Evolutionary conservation across 1,140 invertebrate species (phyloP), one percentile per base, ranked within the genome.

Genomic region (Myzus persicae): DNA sequence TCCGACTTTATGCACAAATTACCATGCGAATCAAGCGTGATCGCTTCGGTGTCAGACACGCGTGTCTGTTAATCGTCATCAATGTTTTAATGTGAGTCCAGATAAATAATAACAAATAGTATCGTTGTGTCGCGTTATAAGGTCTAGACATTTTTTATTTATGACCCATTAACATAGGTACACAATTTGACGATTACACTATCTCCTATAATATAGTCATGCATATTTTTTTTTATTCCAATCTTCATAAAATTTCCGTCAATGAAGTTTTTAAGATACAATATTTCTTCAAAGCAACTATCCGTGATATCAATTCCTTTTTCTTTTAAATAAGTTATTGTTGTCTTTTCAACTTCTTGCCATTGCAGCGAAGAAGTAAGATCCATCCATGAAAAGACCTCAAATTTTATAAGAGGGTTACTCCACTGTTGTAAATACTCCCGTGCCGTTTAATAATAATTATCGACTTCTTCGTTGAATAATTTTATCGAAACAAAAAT

Each of bases 301-400:
- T 84, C 81, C 38, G 81, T 84, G 81, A 84, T 84, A 84, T 84
- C 81, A 42, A 42, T 84, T 3, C 84, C 42, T 1, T 44, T 85
- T 85, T 31, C n/a, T 26, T 85, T 85, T 85, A 85, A 85, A 85
- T 85, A 85, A 85, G 42, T 85, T 44, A 85, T 85, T 44, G 42
- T 85, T n/a, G n/a, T n/a, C 42, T 85, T 44, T 85, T 85, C 42
- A 84, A 84, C 38, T 20, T 84, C 3, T 42, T 84, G 81, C 81
- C 81, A 84, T 84, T 84, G 11, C 81, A 84, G 9, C 38, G 81
- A 42, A 84, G 1, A 84, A 84, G 38, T 48, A 88, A 48, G 44
- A 88, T 88, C 44, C 85, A 88, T 48, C 85, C n/a, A n/a, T n/a
- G n/a, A 88, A 88, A 88, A 88, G n/a, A n/a, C n/a, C n/a, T n/a